Percentiles rank a stretch among this genome's conserved stretches.
Evolutionary conservation across 2,888 invertebrate species (phyloP).

Genomic region (Pegoplata infirma): DNA sequence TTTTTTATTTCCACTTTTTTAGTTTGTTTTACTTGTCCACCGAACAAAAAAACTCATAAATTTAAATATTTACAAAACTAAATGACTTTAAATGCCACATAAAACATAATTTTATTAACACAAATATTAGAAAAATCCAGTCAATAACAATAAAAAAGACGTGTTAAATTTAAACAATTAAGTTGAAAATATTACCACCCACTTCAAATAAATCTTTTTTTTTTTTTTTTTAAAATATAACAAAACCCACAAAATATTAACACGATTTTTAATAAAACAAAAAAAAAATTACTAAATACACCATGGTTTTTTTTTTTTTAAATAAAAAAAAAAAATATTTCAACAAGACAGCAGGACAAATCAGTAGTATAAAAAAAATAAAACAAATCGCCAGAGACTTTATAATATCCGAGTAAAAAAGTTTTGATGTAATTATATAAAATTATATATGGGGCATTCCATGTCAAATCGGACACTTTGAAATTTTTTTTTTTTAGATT

Average conservation of each 20-base stretch:
- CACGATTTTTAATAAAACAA: background rate
- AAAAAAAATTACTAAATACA: background rate
- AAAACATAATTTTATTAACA: conserved; percentile 48
- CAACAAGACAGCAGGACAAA: conserved; percentile 25
- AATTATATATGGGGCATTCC: no score
- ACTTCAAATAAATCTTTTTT: conserved; percentile 18
- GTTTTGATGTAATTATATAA: no score
- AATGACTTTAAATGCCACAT: conserved; percentile 22
- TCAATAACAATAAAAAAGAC: background rate
- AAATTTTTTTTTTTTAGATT: no score
- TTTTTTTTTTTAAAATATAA: background rate
- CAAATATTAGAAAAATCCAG: background rate
- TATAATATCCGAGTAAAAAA: background rate
- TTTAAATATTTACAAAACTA: background rate
- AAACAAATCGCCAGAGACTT: background rate
- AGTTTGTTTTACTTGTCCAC: no score
- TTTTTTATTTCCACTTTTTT: no score
- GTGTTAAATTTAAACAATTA: conserved; percentile 38
- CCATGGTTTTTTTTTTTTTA: background rate
- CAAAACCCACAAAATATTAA: conserved; percentile 11
- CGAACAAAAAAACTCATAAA: background rate
- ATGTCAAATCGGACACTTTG: no score
- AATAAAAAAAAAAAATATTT: background rate
- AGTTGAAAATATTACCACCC: conserved; percentile 21
- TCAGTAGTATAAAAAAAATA: background rate